phyloP scores from a whole-genome alignment of 2,888 invertebrate genomes.

The Sarcophaga carnaria region DNA sequence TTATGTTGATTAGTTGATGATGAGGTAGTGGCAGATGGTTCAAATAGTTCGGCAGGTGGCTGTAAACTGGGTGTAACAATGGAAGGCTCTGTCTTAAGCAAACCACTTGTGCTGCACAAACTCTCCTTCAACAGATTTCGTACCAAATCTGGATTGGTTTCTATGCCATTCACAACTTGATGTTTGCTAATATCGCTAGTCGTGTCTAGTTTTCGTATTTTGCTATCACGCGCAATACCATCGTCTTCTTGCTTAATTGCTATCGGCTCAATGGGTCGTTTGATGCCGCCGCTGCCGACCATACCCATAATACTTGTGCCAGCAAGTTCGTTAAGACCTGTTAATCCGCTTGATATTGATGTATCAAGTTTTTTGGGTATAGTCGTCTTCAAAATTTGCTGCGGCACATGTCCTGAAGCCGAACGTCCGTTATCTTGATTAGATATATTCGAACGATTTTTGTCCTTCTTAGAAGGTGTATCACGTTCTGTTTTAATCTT shows the following conservation, averaged over 20 bases:
- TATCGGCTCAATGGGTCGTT: slow-evolving; percentile 75
- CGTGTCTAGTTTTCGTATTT: slow-evolving; percentile 78
- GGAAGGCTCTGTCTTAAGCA: slow-evolving; percentile 76
- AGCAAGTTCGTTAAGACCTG: slow-evolving; percentile 72
- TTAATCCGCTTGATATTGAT: slow-evolving; percentile 38
- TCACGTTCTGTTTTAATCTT: slow-evolving; percentile 72
- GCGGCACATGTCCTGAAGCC: slow-evolving; percentile 50
- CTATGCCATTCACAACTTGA: slow-evolving; percentile 85
- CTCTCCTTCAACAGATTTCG: slow-evolving; percentile 88
- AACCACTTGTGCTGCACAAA: slow-evolving; percentile 80
- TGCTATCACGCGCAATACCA: slow-evolving; percentile 75
- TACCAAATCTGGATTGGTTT: slow-evolving; percentile 88
- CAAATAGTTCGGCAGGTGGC: slow-evolving; percentile 78
- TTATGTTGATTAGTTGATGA: slow-evolving; percentile 82
- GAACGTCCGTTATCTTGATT: slow-evolving; percentile 53
- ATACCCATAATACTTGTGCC: slow-evolving; percentile 70
- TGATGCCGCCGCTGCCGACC: slow-evolving; percentile 65
- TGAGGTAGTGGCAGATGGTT: slow-evolving; percentile 75
- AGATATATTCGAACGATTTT: slow-evolving; percentile 73
- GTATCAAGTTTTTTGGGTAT: slow-evolving; percentile 69
- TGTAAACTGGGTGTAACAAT: slow-evolving; percentile 76
- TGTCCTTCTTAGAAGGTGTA: slow-evolving; percentile 80
- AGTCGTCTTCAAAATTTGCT: slow-evolving; percentile 55
- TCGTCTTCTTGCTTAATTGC: slow-evolving; percentile 76
- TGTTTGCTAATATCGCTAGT: slow-evolving; percentile 71